phyloP scores from a whole-genome alignment of 2,888 invertebrate genomes.

The Ochropacha duplaris region DNA sequence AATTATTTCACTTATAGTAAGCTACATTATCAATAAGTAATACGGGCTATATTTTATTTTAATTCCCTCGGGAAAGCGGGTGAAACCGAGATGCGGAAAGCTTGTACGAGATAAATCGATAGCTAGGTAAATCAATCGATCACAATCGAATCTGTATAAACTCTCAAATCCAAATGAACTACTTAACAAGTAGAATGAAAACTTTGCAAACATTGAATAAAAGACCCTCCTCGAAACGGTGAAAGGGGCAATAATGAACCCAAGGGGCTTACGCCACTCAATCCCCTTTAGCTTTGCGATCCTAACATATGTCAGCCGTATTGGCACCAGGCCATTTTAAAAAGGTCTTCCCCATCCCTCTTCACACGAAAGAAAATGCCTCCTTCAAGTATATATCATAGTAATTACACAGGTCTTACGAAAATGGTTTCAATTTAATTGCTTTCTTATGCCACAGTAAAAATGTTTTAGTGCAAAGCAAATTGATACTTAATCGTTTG shows the following conservation, averaged over 20 bases:
- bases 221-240: constrained; percentile 57
- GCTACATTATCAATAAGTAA: no score
- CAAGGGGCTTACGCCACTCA: constrained; percentile 76
- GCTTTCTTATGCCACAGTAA: constrained; percentile 58
- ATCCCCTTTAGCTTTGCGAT: constrained; percentile 64
- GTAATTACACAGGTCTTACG: constrained; percentile 35
- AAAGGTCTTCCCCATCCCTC: constrained; percentile 30
- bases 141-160: neutral
- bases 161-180: constrained; percentile 50
- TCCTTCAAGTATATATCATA: constrained; percentile 8
- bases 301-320: constrained; percentile 74
- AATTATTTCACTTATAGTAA: no score
- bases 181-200: constrained; percentile 17
- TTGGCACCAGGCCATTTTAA: constrained; percentile 31
- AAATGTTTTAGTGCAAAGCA: constrained; percentile 19
- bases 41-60: no score
- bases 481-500: neutral
- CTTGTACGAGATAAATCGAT: neutral
- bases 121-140: neutral
- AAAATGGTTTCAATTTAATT: constrained; percentile 58
- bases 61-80: no score
- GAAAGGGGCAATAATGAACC: constrained; percentile 72
- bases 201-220: constrained; percentile 64
- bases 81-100: no score
- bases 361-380: constrained; percentile 16